phyloP scores from a whole-genome alignment of 2,797 vertebrate species.

The Oreochromis grahami region DNA sequence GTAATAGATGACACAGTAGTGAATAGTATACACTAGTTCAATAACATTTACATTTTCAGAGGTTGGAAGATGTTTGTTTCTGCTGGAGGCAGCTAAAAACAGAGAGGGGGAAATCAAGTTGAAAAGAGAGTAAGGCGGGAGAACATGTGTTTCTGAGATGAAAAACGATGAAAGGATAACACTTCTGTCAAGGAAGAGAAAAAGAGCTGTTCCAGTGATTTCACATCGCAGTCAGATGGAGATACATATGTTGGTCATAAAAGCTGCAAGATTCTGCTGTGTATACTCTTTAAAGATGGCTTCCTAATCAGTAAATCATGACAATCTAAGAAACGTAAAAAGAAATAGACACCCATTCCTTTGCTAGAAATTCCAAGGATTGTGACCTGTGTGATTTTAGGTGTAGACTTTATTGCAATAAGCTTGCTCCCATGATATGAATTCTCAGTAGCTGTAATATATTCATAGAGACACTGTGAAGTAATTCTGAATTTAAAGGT shows the following conservation, averaged over 20 bases:
- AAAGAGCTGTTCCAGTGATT: slow-evolving; percentile 21
- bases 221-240: slow-evolving; percentile 37
- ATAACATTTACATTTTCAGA: slow-evolving; percentile 11
- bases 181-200: slow-evolving; percentile 31
- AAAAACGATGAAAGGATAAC: slow-evolving; percentile 40
- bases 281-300: slow-evolving; percentile 33
- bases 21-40: background rate
- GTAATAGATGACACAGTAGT: background rate
- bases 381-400: slow-evolving; percentile 21
- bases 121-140: slow-evolving; percentile 7
- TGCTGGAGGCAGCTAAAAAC: slow-evolving; percentile 31
- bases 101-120: slow-evolving; percentile 6
- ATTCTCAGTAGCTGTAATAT: background rate
- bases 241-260: slow-evolving; percentile 50
- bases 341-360: background rate
- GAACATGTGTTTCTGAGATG: slow-evolving; percentile 39
- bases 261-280: slow-evolving; percentile 18
- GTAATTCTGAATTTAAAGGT: slow-evolving; percentile 11
- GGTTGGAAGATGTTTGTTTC: slow-evolving; percentile 33
- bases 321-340: background rate
- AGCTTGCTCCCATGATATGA: background rate
- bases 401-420: background rate
- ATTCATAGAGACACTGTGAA: slow-evolving; percentile 5
- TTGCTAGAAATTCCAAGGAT: background rate
- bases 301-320: slow-evolving; percentile 17